A percentile compares a stretch with the other conserved stretches of the same genome.
Evolutionary conservation across 1,140 invertebrate genomes (phyloP).

Genomic region (Fragariocoptes setiger): DNA sequence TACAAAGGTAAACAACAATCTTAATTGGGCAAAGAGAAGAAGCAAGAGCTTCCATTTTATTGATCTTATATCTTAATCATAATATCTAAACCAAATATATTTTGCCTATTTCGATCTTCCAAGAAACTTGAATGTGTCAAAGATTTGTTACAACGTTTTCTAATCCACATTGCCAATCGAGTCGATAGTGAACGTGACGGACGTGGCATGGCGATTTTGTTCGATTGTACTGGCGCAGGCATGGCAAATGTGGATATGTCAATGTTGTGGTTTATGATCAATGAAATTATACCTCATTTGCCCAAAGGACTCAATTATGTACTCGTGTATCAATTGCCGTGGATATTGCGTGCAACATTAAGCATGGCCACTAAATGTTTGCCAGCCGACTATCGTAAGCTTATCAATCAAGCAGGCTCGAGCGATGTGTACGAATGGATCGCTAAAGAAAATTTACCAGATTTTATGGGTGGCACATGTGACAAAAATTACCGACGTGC

Average conservation of each 20-base stretch:
- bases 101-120: too few relatives aligned
- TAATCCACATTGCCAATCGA: conserved; percentile 6
- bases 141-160: conserved; percentile 2
- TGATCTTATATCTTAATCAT: too few relatives aligned
- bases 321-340: conserved; percentile 6
- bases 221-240: conserved; percentile 7
- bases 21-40: too few relatives aligned
- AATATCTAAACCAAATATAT: too few relatives aligned
- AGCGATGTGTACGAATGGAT: conserved; percentile 1
- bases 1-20: too few relatives aligned
- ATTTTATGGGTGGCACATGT: conserved; percentile 5
- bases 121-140: background rate
- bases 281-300: conserved; percentile 3
- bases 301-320: conserved; percentile 8
- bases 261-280: conserved; percentile 5
- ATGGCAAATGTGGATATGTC: conserved; percentile 6
- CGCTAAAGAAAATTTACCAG: conserved; percentile 3
- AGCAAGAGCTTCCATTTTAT: too few relatives aligned
- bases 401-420: conserved; percentile 1
- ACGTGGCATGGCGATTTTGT: conserved; percentile 3
- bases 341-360: conserved; percentile 6
- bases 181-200: conserved; percentile 7
- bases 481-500: conserved; percentile 6
- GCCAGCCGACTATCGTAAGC: background rate
- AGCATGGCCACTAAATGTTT: conserved; percentile 3